phyloP scores from a whole-genome alignment of 2,888 invertebrate species.

The Polydrusus tereticollis region DNA sequence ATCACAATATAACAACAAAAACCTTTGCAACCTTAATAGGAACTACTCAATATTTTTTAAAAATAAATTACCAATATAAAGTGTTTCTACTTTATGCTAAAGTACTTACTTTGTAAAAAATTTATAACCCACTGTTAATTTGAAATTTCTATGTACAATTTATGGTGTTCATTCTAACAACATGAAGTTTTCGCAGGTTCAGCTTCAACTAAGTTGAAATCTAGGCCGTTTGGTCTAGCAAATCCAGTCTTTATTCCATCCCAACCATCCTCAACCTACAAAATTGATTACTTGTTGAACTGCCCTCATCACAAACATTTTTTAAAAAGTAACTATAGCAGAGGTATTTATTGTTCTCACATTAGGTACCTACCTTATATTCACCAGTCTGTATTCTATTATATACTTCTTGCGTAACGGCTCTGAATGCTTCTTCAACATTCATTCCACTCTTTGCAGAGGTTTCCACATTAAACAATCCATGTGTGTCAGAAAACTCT shows the following conservation, averaged over 20 bases:
- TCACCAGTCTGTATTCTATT: constrained; percentile 91
- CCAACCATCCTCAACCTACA: constrained; percentile 86
- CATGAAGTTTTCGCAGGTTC: constrained; percentile 92
- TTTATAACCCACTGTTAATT: constrained; percentile 19
- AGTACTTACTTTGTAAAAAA: constrained; percentile 28
- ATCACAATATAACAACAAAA: not conserved
- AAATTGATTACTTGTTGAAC: not conserved
- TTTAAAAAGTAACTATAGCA: not conserved
- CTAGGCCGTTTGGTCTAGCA: constrained; percentile 83
- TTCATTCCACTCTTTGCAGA: constrained; percentile 93
- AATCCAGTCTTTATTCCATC: constrained; percentile 97
- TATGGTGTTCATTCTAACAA: constrained; percentile 71
- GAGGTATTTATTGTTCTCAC: not conserved
- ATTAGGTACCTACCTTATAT: constrained; percentile 75
- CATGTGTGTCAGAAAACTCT: constrained; percentile 92
- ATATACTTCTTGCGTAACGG: constrained; percentile 92
- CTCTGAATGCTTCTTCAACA: constrained; percentile 92
- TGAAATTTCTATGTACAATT: constrained; percentile 25
- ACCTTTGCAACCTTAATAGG: not conserved
- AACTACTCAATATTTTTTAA: not conserved
- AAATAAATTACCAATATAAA: not conserved
- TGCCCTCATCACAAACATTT: no score
- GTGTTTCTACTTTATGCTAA: constrained; percentile 5
- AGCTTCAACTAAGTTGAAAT: constrained; percentile 89
- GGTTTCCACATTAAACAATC: constrained; percentile 95